phyloP scores from a whole-genome alignment of 2,888 invertebrate genomes.

The Crocallis elinguaria region DNA sequence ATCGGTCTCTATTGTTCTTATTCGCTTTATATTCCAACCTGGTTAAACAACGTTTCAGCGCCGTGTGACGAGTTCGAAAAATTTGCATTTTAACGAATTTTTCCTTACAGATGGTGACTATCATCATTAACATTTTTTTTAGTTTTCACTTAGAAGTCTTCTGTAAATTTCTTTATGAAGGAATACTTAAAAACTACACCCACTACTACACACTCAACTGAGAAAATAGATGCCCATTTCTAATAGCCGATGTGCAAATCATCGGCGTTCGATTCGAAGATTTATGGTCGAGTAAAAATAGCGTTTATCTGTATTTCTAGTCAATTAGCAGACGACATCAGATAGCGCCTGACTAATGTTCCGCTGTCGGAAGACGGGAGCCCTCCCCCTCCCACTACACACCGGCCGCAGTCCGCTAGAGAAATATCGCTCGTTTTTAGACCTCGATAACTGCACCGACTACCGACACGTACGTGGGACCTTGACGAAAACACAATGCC shows the following conservation, averaged over 20 bases:
- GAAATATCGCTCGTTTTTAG: slow-evolving; percentile 28
- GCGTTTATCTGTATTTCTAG: slow-evolving; percentile 80
- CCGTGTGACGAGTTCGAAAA: slow-evolving; percentile 22
- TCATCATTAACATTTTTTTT: no score
- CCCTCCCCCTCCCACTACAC: slow-evolving; percentile 11
- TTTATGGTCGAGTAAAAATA: slow-evolving; percentile 70
- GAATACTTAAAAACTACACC: background rate
- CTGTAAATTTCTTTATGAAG: no score
- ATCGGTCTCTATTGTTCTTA: slow-evolving; percentile 49
- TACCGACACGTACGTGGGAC: slow-evolving; percentile 25
- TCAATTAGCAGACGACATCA: slow-evolving; percentile 81
- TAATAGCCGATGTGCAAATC: slow-evolving; percentile 16
- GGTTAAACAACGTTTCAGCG: slow-evolving; percentile 16
- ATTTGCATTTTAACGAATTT: slow-evolving; percentile 36
- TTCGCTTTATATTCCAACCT: slow-evolving; percentile 28
- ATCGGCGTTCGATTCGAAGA: slow-evolving; percentile 49
- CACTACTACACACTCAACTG: background rate
- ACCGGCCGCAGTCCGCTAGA: slow-evolving; percentile 22
- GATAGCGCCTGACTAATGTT: slow-evolving; percentile 78
- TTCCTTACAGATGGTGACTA: background rate
- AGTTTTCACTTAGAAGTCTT: no score
- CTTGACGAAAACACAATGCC: slow-evolving; percentile 35
- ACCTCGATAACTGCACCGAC: slow-evolving; percentile 32
- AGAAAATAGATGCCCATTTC: background rate
- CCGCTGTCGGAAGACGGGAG: slow-evolving; percentile 39